Evolutionary conservation across 2,113 vertebrate genomes (phyloP).

Genomic region (Corythaixoides concolor): DNA sequence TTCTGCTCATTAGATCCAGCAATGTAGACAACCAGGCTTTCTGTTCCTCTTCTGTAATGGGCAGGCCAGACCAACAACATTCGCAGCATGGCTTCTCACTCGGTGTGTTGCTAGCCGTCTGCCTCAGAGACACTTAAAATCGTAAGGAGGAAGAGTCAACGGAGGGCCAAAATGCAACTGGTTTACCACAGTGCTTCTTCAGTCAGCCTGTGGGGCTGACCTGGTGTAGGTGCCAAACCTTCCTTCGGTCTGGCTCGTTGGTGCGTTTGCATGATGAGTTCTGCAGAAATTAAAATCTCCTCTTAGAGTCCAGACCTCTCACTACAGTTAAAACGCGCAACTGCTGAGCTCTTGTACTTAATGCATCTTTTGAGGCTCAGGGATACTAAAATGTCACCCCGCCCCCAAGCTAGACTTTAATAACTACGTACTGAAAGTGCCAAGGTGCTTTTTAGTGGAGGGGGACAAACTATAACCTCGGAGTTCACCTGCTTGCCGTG

Average conservation of each 20-base stretch:
- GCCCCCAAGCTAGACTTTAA: neutral
- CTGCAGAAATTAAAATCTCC: neutral
- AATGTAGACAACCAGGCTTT: neutral
- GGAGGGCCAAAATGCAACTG: neutral
- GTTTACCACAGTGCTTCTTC: neutral
- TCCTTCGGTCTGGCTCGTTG: neutral
- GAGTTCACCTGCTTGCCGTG: neutral
- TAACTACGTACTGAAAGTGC: neutral
- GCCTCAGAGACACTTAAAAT: neutral
- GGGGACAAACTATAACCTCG: neutral
- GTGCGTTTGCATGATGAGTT: neutral
- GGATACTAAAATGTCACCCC: neutral
- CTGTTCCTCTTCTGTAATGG: constrained; percentile 30
- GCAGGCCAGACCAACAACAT: constrained; percentile 30
- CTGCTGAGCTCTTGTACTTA: neutral
- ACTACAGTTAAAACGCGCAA: neutral
- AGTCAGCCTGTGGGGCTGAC: neutral
- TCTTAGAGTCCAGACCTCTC: neutral
- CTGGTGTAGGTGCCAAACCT: neutral
- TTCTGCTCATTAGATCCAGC: constrained; percentile 43
- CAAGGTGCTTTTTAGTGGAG: neutral
- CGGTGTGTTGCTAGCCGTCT: neutral
- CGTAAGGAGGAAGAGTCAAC: neutral
- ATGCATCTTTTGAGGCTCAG: neutral
- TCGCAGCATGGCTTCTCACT: constrained; percentile 6